A percentile compares a stretch with the other conserved stretches of the same genome.
These are phyloP conservation scores for Tylochromis polylepis DNA, from an alignment of 2,113 vertebrate genomes.

Conservation along the genomic window DNA sequence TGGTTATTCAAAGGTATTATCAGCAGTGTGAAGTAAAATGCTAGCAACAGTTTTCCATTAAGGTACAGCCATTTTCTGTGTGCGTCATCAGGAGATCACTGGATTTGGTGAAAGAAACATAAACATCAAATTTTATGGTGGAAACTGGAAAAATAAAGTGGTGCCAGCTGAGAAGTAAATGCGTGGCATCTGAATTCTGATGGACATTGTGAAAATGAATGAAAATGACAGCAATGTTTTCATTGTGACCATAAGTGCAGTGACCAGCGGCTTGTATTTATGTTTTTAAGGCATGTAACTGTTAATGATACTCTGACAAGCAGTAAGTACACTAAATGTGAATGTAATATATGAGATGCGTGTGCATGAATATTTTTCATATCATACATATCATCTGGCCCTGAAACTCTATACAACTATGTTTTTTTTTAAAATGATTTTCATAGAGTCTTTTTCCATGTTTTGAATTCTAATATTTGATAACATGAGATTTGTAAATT, in stretches of 20 bases:
- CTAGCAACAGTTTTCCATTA: not conserved
- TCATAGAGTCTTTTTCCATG: no score
- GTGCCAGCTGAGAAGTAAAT: conserved; percentile 1
- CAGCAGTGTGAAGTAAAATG: not conserved
- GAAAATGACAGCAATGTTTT: accelerated
- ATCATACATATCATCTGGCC: no score
- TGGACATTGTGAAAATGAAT: not conserved
- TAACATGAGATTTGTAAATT: no score
- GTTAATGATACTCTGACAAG: not conserved
- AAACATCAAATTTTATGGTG: not conserved
- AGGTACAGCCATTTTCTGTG: not conserved
- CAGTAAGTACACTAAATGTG: not conserved
- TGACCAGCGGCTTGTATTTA: conserved; percentile 28
- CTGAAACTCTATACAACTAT: no score
- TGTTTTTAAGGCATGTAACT: not conserved
- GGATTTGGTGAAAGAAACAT: not conserved
- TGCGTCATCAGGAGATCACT: not conserved
- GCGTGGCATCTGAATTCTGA: not conserved
- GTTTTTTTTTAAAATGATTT: no score
- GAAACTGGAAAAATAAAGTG: not conserved
- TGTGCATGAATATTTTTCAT: not conserved
- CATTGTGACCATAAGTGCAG: conserved; percentile 27
- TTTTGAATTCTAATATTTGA: no score
- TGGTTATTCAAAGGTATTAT: no score
- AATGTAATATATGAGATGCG: not conserved